Evolutionary conservation across 2,888 invertebrate species (phyloP).

Genomic region (Coleophora flavipennella): DNA sequence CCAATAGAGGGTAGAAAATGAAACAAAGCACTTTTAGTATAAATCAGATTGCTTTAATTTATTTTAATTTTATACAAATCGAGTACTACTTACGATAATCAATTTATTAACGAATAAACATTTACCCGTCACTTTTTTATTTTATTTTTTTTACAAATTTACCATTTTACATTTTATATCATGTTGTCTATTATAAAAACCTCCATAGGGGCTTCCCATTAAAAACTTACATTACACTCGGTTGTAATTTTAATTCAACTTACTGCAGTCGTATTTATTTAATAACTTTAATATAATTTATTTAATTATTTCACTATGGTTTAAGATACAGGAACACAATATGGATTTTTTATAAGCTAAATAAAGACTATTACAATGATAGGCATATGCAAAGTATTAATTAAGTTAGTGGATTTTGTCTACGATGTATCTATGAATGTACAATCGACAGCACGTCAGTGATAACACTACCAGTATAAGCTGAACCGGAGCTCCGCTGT

Average conservation of each 20-base stretch:
- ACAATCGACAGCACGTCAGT: no score
- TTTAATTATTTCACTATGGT: constrained; percentile 36
- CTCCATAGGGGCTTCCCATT: constrained; percentile 68
- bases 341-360: constrained; percentile 9
- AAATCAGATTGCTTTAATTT: constrained; percentile 74
- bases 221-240: constrained; percentile 67
- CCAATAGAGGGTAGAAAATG: no score
- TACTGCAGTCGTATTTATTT: constrained; percentile 59
- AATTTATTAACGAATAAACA: constrained; percentile 70
- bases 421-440: no score
- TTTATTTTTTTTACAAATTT: constrained; percentile 60
- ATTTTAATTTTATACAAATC: constrained; percentile 72
- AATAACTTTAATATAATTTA: constrained; percentile 48
- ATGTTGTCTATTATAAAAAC: constrained; percentile 64
- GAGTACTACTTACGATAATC: constrained; percentile 71
- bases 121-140: constrained; percentile 63
- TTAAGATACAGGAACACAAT: constrained; percentile 34
- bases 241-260: constrained; percentile 43
- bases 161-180: constrained; percentile 61
- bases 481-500: no score
- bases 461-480: no score
- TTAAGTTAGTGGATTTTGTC: not conserved
- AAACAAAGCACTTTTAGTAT: constrained; percentile 31
- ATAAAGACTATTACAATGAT: not conserved
- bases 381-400: no score